phyloP scores from a whole-genome alignment of 1,140 invertebrate genomes.

The Cotesia typhae region DNA sequence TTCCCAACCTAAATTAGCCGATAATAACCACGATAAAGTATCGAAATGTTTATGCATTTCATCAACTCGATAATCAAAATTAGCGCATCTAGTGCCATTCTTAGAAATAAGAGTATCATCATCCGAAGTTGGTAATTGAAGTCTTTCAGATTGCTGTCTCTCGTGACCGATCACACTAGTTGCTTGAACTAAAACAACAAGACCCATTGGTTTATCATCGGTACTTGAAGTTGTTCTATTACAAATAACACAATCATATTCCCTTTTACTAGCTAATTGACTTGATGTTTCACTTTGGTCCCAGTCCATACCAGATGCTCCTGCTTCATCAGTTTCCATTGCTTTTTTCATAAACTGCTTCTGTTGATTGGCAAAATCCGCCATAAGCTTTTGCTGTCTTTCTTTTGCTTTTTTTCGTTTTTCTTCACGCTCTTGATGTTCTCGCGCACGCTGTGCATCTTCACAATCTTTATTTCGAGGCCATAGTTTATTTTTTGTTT shows the following conservation, averaged over 20 bases:
- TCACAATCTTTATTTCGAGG: slow-evolving; percentile 80
- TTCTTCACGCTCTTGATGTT: slow-evolving; percentile 81
- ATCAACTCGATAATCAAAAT: slow-evolving; percentile 76
- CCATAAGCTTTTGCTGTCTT: slow-evolving; percentile 90
- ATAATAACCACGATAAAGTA: slow-evolving; percentile 81
- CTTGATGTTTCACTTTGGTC: slow-evolving; percentile 68
- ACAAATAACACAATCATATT: slow-evolving; percentile 97
- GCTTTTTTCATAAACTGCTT: slow-evolving; percentile 90
- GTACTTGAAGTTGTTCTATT: slow-evolving; percentile 87
- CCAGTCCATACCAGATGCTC: slow-evolving; percentile 73
- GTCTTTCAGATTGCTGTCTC: slow-evolving; percentile 69
- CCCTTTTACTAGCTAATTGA: slow-evolving; percentile 71
- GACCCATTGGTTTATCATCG: slow-evolving; percentile 86
- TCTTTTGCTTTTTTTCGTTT: slow-evolving; percentile 85
- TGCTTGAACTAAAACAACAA: slow-evolving; percentile 88
- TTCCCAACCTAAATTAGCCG: slow-evolving; percentile 90
- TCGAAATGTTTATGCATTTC: slow-evolving; percentile 79
- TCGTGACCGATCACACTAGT: slow-evolving; percentile 84
- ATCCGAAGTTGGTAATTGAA: slow-evolving; percentile 74
- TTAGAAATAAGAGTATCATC: slow-evolving; percentile 67
- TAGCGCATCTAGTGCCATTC: slow-evolving; percentile 70
- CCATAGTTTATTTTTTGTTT: slow-evolving; percentile 78
- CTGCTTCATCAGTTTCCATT: slow-evolving; percentile 73
- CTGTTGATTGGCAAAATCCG: slow-evolving; percentile 90
- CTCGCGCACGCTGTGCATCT: slow-evolving; percentile 75